phyloP scores from a whole-genome alignment of 2,113 vertebrate species.

The Ctenomys sociabilis region DNA sequence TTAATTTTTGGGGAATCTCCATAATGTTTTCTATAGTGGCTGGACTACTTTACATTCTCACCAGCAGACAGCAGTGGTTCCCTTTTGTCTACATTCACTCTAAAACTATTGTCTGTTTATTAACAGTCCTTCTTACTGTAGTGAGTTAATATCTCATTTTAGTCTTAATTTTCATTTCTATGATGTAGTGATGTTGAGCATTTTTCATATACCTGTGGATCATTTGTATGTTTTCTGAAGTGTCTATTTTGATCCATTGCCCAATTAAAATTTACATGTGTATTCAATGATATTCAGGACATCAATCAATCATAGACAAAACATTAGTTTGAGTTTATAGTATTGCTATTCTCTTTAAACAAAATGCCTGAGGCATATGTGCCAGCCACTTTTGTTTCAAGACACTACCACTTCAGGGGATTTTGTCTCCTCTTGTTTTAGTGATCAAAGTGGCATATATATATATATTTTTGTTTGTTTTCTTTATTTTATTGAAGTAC shows the following conservation, averaged over 20 bases:
- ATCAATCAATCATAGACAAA: background rate
- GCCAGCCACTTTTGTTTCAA: background rate
- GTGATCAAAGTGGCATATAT: background rate
- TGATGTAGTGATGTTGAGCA: background rate
- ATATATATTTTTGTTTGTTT: too few species aligned
- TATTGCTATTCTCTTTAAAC: slow-evolving; percentile 45
- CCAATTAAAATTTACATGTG: background rate
- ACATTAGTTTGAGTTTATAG: slow-evolving; percentile 1
- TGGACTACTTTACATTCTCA: background rate
- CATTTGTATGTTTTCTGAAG: background rate
- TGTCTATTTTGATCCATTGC: background rate
- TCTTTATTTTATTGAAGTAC: too few species aligned
- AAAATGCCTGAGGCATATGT: background rate
- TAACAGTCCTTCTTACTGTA: background rate
- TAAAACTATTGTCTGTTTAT: background rate
- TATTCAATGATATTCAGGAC: slow-evolving; percentile 27
- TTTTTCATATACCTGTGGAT: background rate
- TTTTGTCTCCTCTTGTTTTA: slow-evolving; percentile 40
- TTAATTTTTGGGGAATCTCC: background rate
- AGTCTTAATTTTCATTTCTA: background rate
- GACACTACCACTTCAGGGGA: background rate
- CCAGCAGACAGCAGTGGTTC: background rate
- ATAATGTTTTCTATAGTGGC: background rate
- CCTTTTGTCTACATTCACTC: background rate
- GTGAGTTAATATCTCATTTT: background rate